phyloP scores from a whole-genome alignment of 1,140 invertebrate genomes.

The Lepidotrigona ventralis region DNA sequence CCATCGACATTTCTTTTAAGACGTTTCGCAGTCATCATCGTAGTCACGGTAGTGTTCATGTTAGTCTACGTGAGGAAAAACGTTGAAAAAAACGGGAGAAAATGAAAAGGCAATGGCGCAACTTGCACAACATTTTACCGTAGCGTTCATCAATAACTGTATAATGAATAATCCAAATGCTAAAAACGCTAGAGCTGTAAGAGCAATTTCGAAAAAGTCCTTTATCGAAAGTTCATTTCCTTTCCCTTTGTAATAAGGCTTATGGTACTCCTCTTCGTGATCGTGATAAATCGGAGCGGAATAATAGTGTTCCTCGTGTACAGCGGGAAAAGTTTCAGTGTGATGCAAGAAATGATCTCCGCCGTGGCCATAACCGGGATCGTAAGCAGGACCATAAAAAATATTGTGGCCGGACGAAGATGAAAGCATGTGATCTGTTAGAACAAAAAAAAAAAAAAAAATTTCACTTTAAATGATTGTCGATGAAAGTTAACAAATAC shows the following conservation, averaged over 20 bases:
- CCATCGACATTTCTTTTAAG: constrained; percentile 60
- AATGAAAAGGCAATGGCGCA: neutral
- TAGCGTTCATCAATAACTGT: constrained; percentile 84
- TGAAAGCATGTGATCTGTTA: constrained; percentile 67
- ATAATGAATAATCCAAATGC: constrained; percentile 89
- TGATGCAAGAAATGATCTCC: constrained; percentile 45
- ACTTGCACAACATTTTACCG: constrained; percentile 54
- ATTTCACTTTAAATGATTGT: neutral
- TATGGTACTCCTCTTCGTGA: constrained; percentile 65
- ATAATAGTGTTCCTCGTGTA: constrained; percentile 76
- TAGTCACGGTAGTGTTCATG: constrained; percentile 54
- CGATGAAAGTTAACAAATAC: no score
- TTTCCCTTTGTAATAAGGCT: constrained; percentile 77
- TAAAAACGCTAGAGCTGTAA: constrained; percentile 89
- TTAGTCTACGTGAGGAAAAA: constrained; percentile 25
- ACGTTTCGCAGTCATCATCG: constrained; percentile 62
- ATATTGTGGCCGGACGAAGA: constrained; percentile 69
- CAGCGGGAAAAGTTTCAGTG: constrained; percentile 61
- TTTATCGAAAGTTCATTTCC: constrained; percentile 82
- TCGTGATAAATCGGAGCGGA: constrained; percentile 56
- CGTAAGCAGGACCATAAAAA: constrained; percentile 61
- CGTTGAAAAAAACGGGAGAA: constrained; percentile 12
- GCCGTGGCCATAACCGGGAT: constrained; percentile 51
- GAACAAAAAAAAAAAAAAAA: no score
- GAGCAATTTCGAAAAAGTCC: constrained; percentile 88